Evolutionary conservation across 1,140 invertebrate species (phyloP).

Genomic region (Muscidifurax raptorellus): DNA sequence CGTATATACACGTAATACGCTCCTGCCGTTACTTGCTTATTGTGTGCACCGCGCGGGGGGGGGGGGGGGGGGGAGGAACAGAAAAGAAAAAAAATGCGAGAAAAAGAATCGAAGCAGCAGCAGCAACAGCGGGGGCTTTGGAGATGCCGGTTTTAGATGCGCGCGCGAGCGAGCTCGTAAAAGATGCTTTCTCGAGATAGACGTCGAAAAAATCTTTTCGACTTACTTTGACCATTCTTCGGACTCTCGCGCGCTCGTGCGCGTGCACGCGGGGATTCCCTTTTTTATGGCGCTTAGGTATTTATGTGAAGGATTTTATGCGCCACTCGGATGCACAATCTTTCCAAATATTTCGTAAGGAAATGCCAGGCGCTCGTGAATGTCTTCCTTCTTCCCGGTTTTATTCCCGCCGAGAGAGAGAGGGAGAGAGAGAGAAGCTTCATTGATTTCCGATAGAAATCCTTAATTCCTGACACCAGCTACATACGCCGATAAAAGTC

Average conservation of each 20-base stretch:
- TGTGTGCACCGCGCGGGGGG: neutral
- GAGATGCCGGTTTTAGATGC: conserved; percentile 35
- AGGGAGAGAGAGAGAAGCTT: neutral
- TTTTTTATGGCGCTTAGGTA: conserved; percentile 21
- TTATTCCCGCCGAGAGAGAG: neutral
- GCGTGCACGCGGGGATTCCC: neutral
- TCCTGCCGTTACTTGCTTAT: neutral
- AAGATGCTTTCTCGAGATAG: conserved; percentile 23
- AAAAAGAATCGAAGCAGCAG: neutral
- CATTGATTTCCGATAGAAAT: neutral
- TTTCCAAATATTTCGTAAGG: conserved; percentile 17
- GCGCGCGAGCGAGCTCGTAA: conserved; percentile 20
- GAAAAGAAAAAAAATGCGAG: neutral
- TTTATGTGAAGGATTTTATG: conserved; percentile 36
- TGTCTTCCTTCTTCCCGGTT: conserved; percentile 8
- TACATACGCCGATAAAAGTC: neutral
- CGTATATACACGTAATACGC: neutral
- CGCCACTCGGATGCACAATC: conserved; percentile 20
- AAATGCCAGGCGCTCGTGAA: neutral
- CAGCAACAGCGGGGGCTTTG: neutral
- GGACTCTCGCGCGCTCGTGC: neutral
- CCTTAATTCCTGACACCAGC: neutral
- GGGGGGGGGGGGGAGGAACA: neutral
- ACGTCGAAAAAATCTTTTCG: conserved; percentile 33
- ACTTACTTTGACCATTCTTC: conserved; percentile 44